Percentiles rank a stretch among this genome's conserved stretches.
phyloP scores from a whole-genome alignment of 2,113 vertebrate species.

The Pteronura brasiliensis region DNA sequence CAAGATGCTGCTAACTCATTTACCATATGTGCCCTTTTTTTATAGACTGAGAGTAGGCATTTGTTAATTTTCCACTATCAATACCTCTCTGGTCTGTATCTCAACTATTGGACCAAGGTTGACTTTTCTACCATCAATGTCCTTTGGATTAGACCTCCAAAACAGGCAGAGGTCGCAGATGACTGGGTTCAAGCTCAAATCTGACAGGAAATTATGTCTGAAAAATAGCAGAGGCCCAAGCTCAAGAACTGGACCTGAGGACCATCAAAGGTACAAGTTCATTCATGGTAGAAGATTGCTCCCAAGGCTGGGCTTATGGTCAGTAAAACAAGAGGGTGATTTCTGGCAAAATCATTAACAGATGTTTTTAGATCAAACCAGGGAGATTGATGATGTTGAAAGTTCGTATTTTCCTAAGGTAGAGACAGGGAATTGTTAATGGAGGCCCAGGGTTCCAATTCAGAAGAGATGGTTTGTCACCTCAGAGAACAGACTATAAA shows the following conservation, averaged over 20 bases:
- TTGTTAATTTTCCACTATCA: neutral
- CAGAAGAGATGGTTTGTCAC: neutral
- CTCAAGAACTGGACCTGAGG: neutral
- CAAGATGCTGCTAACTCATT: neutral
- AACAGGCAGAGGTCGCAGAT: neutral
- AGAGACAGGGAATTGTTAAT: neutral
- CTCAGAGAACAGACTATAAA: neutral
- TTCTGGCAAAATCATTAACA: neutral
- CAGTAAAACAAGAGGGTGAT: neutral
- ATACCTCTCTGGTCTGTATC: neutral
- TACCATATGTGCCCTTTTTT: neutral
- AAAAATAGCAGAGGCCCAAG: neutral
- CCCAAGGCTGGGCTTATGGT: neutral
- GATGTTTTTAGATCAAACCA: neutral
- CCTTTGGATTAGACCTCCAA: neutral
- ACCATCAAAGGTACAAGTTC: neutral
- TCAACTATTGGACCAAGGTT: neutral
- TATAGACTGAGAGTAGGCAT: neutral
- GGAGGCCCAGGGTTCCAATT: neutral
- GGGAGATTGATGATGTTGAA: neutral
- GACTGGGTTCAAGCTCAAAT: neutral
- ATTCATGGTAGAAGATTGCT: neutral
- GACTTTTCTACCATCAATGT: neutral
- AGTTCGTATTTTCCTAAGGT: neutral
- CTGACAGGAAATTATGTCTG: neutral